These are phyloP conservation scores for Diogma glabrata DNA, from an alignment of 2,888 invertebrate genomes.

Conservation along the genomic window DNA sequence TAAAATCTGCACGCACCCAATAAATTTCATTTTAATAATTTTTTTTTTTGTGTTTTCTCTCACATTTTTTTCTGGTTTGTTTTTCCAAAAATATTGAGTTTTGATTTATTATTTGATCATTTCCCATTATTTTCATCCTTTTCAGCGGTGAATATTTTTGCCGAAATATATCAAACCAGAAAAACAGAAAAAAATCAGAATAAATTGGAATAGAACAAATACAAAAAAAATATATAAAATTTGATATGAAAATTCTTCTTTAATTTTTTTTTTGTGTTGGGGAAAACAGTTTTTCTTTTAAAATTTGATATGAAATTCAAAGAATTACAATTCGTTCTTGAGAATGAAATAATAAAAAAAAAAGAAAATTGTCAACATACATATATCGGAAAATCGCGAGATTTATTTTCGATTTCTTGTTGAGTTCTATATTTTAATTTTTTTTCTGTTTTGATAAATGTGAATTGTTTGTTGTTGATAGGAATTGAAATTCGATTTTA, in stretches of 20 bases:
- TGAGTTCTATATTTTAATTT: slow-evolving; percentile 1
- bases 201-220: too few species aligned
- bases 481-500: slow-evolving; percentile 7
- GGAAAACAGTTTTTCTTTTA: too few species aligned
- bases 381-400: slow-evolving; percentile 5
- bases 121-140: slow-evolving; percentile 9
- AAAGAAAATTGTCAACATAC: slow-evolving; percentile 7
- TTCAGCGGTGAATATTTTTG: slow-evolving; percentile 8
- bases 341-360: not conserved
- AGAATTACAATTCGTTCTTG: not conserved
- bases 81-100: slow-evolving; percentile 4
- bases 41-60: not conserved
- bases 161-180: too few species aligned
- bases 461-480: slow-evolving; percentile 6
- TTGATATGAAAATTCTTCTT: too few species aligned
- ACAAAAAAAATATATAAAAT: too few species aligned
- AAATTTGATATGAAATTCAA: slow-evolving; percentile 1
- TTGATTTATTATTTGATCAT: slow-evolving; percentile 8
- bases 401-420: slow-evolving; percentile 2
- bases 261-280: too few species aligned
- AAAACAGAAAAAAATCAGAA: too few species aligned
- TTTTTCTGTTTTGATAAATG: slow-evolving; percentile 7
- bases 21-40: not conserved
- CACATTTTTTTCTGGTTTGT: not conserved
- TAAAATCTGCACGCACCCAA: slow-evolving; percentile 1